Evolutionary conservation across 1,140 invertebrate genomes (phyloP).

Genomic region (Drosophila willistoni): DNA sequence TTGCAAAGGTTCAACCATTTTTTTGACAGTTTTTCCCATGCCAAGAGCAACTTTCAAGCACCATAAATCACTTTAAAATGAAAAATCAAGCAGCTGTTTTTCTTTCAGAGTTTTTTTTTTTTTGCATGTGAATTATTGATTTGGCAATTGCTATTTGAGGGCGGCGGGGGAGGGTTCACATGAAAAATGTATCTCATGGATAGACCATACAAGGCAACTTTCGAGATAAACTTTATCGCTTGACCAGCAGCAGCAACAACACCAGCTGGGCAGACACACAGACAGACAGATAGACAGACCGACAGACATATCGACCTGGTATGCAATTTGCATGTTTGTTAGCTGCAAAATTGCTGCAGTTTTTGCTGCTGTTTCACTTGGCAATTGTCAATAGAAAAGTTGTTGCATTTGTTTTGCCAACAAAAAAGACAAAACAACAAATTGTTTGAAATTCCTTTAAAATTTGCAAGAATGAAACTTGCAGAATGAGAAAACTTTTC

Average conservation of each 20-base stretch:
- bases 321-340: constrained; percentile 76
- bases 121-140: constrained; percentile 59
- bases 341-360: constrained; percentile 58
- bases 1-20: constrained; percentile 12
- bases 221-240: constrained; percentile 77
- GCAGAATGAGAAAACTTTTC: constrained; percentile 51
- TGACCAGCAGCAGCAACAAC: constrained; percentile 52
- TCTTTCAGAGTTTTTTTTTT: constrained; percentile 32
- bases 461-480: constrained; percentile 24
- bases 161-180: constrained; percentile 21
- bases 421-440: too few relatives aligned
- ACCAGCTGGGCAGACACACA: constrained; percentile 45
- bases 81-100: constrained; percentile 47
- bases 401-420: constrained; percentile 36
- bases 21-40: constrained; percentile 76
- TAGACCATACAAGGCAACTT: constrained; percentile 56
- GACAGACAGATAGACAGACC: constrained; percentile 13
- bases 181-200: constrained; percentile 68
- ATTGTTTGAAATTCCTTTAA: too few relatives aligned
- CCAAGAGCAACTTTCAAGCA: constrained; percentile 71
- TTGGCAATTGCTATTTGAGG: constrained; percentile 33
- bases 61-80: constrained; percentile 61
- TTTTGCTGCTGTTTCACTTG: constrained; percentile 56
- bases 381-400: constrained; percentile 74
- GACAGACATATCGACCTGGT: constrained; percentile 66